phyloP scores from a whole-genome alignment of 1,140 invertebrate species.

The Homarus americanus region DNA sequence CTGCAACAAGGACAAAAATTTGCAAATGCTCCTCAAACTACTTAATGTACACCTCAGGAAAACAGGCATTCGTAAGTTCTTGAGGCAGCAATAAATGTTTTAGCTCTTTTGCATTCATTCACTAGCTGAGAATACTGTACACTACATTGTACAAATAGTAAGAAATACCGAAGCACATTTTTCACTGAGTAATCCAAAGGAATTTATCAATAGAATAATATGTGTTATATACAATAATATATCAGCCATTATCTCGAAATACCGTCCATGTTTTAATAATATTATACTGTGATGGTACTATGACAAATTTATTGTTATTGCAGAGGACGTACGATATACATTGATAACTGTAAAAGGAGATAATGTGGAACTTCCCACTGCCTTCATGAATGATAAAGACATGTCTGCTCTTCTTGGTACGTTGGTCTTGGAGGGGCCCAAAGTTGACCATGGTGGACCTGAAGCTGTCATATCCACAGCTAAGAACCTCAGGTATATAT shows the following conservation, averaged over 20 bases:
- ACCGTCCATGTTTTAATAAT: too few species aligned
- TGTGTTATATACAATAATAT: too few species aligned
- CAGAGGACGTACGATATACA: slow-evolving; percentile 59
- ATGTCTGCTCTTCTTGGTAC: neutral
- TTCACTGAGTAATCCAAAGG: too few species aligned
- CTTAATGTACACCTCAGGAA: slow-evolving; percentile 42
- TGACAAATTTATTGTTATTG: too few species aligned
- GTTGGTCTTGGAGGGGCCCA: slow-evolving; percentile 16
- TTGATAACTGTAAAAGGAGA: slow-evolving; percentile 33
- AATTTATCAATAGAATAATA: too few species aligned
- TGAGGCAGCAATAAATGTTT: neutral
- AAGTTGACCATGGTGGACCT: slow-evolving; percentile 20
- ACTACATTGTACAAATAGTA: neutral
- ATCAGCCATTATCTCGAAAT: too few species aligned
- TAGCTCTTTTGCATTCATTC: neutral
- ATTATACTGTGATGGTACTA: too few species aligned
- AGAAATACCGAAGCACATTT: too few species aligned
- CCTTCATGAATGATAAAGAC: slow-evolving; percentile 37
- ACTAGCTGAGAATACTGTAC: too few species aligned
- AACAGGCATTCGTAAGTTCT: slow-evolving; percentile 37
- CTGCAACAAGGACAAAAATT: slow-evolving; percentile 55
- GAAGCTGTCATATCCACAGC: slow-evolving; percentile 33
- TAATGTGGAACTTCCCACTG: neutral
- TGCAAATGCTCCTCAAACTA: slow-evolving; percentile 39
- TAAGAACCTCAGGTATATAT: slow-evolving; percentile 25